These are phyloP conservation scores for Orcinus orca DNA, from an alignment of 2,113 vertebrate species.

Conservation along the genomic window DNA sequence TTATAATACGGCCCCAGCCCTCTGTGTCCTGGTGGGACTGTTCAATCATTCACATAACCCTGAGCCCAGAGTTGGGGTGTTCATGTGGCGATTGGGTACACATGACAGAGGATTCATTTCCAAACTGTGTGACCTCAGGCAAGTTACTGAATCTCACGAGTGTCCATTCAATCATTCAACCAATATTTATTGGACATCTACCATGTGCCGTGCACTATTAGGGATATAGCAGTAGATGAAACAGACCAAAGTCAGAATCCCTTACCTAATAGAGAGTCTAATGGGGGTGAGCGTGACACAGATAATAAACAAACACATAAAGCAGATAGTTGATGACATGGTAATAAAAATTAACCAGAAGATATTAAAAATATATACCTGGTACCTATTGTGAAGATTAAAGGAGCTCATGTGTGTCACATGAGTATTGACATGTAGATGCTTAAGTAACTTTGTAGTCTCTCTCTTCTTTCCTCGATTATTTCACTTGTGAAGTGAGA, in stretches of 20 bases:
- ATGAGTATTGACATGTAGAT: not conserved
- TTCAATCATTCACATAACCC: not conserved
- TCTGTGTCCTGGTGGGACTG: not conserved
- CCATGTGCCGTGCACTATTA: not conserved
- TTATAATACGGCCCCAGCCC: not conserved
- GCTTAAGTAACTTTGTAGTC: not conserved
- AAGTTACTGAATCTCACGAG: not conserved
- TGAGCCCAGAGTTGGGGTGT: not conserved
- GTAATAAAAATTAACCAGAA: conserved; percentile 4
- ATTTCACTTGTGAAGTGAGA: not conserved
- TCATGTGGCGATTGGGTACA: not conserved
- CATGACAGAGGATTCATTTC: not conserved
- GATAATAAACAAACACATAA: not conserved
- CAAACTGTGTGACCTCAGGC: not conserved
- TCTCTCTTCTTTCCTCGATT: not conserved
- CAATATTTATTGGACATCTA: not conserved
- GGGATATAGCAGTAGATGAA: not conserved
- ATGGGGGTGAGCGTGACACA: not conserved
- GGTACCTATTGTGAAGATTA: not conserved
- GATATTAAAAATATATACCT: not conserved
- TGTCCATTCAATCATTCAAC: not conserved
- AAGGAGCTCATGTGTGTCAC: not conserved
- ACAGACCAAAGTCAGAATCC: not conserved
- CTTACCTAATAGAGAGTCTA: not conserved
- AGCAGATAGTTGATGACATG: not conserved